These are phyloP conservation scores for Andrena dorsata DNA, from an alignment of 2,888 invertebrate genomes.

Conservation along the genomic window DNA sequence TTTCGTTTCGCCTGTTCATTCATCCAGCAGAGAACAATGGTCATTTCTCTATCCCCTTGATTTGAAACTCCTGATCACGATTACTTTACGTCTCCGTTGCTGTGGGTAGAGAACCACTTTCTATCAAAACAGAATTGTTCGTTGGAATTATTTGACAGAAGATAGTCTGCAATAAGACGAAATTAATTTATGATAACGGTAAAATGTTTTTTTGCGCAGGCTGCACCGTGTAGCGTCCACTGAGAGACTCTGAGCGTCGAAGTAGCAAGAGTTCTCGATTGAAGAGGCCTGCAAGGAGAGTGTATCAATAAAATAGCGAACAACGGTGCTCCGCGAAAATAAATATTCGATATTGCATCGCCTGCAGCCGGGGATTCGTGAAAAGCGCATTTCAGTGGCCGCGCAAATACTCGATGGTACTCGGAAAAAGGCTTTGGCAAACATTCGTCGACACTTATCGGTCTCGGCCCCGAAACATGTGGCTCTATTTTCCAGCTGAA, in stretches of 20 bases:
- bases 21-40: background rate
- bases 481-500: background rate
- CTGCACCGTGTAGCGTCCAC: background rate
- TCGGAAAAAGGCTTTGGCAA: constrained; percentile 6
- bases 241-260: background rate
- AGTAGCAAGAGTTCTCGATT: constrained; percentile 9
- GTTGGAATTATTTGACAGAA: too few relatives aligned
- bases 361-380: constrained; percentile 16
- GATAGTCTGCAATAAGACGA: too few relatives aligned
- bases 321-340: constrained; percentile 19
- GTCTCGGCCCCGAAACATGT: background rate
- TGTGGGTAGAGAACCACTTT: too few relatives aligned
- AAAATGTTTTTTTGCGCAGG: too few relatives aligned
- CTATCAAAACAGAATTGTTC: too few relatives aligned
- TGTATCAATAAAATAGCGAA: constrained; percentile 41
- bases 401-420: constrained; percentile 12
- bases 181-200: too few relatives aligned
- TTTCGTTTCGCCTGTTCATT: constrained; percentile 16
- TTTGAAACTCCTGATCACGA: background rate
- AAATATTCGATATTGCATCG: constrained; percentile 30
- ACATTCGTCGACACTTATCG: background rate
- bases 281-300: constrained; percentile 35
- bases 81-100: background rate
- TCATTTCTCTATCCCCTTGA: background rate
- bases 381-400: background rate